Conservation (phyloP, 2,113 vertebrate species). For the Cavia aperea region DNA sequence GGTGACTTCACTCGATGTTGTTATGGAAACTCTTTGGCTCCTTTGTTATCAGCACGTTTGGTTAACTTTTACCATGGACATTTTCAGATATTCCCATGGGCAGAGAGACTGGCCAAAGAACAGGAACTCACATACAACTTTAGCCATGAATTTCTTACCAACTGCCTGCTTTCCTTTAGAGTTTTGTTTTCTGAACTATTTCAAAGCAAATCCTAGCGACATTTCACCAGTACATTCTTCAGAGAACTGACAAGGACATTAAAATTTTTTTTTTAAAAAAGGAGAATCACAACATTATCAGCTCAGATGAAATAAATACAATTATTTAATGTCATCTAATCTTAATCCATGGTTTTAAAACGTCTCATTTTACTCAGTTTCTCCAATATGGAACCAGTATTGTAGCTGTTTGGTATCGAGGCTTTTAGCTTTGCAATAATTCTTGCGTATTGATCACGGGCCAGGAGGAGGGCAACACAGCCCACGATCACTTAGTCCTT, state of each 20-base stretch:
- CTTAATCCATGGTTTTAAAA: not conserved
- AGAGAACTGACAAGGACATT: not conserved
- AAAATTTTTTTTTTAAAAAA: not conserved
- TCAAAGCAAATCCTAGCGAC: not conserved
- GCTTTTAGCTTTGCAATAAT: not conserved
- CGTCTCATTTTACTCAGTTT: constrained; percentile 16
- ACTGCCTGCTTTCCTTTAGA: not conserved
- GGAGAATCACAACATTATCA: not conserved
- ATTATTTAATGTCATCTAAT: not conserved
- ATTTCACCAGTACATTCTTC: not conserved
- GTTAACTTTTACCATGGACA: not conserved
- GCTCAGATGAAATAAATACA: not conserved
- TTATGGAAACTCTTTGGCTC: not conserved
- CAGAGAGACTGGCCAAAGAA: not conserved
- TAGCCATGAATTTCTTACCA: not conserved
- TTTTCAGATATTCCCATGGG: constrained; percentile 12
- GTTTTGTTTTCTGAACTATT: not conserved
- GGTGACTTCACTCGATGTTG: not conserved
- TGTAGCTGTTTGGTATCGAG: not conserved
- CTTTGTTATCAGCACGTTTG: not conserved
- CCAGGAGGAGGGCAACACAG: not conserved
- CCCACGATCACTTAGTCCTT: not conserved
- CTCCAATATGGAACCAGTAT: not conserved
- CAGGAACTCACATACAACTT: rapidly evolving
- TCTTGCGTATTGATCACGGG: not conserved